phyloP scores from a whole-genome alignment of 1,140 invertebrate species.

The Caenorhabditis brenneri region DNA sequence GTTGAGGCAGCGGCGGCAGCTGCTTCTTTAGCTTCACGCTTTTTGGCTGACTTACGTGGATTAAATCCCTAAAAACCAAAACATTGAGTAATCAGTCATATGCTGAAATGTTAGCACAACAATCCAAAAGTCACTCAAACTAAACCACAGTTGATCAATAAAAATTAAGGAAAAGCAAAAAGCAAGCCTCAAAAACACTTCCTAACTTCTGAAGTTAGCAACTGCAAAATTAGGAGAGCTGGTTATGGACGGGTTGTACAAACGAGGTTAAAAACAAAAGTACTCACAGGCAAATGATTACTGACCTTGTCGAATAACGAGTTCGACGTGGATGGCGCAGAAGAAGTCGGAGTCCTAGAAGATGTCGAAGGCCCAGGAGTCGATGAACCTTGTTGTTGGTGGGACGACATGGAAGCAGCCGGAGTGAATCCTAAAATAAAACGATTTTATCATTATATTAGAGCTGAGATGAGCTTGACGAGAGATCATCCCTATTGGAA shows the following conservation, averaged over 20 bases:
- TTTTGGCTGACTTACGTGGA: slow-evolving; percentile 17
- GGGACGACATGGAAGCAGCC: neutral
- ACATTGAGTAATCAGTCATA: neutral
- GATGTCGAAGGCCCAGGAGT: neutral
- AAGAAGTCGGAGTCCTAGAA: neutral
- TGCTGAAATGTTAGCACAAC: neutral
- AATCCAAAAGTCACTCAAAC: slow-evolving; percentile 16
- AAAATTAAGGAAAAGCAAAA: neutral
- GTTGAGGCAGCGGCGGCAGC: neutral
- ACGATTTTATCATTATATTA: neutral
- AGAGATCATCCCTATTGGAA: neutral
- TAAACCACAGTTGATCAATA: neutral
- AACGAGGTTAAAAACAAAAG: slow-evolving; percentile 20
- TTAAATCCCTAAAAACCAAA: neutral
- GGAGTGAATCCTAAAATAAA: slow-evolving; percentile 23
- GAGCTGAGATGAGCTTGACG: neutral
- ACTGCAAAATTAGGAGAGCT: neutral
- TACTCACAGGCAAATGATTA: slow-evolving; percentile 39
- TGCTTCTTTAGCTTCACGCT: slow-evolving; percentile 20
- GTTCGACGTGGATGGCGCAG: slow-evolving; percentile 6
- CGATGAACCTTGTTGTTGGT: neutral
- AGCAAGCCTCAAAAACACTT: neutral
- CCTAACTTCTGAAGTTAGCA: too few species aligned
- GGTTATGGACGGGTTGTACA: slow-evolving; percentile 23
- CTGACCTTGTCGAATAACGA: slow-evolving; percentile 36